Percentiles rank a stretch among this genome's conserved stretches.
Conservation (phyloP, 2,888 invertebrate species). For the Sphaerophoria rueppellii region DNA sequence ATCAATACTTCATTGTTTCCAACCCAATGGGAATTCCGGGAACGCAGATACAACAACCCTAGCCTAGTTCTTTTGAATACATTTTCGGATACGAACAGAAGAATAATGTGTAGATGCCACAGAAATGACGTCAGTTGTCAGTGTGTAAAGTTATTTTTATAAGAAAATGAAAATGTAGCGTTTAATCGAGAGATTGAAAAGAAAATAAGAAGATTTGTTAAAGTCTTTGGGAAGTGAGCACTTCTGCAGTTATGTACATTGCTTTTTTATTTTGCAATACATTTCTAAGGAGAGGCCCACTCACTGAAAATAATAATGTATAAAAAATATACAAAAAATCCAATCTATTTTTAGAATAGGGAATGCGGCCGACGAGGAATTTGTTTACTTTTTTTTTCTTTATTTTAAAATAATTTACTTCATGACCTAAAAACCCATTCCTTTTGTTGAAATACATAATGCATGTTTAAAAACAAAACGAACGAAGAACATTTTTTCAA, state of each 20-base stretch:
- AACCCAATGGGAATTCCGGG: not conserved
- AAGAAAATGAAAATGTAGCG: conserved; percentile 17
- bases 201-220: not conserved
- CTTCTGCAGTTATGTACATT: no score
- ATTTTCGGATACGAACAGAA: not conserved
- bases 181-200: conserved; percentile 4
- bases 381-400: not conserved
- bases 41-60: not conserved
- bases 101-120: not conserved
- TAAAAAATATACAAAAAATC: not conserved
- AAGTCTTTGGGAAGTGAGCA: not conserved
- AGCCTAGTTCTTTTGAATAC: not conserved
- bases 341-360: not conserved
- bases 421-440: conserved; percentile 54
- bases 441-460: conserved; percentile 4
- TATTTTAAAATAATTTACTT: conserved; percentile 31
- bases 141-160: conserved; percentile 43
- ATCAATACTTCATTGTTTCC: conserved; percentile 8
- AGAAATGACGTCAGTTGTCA: conserved; percentile 46
- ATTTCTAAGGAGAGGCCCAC: no score
- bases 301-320: no score
- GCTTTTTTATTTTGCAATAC: no score
- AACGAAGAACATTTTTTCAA: conserved; percentile 5
- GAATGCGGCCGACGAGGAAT: not conserved
- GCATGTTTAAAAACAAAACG: not conserved